Conservation (phyloP, 2,888 invertebrate genomes). For the Andrena trimmerana region DNA sequence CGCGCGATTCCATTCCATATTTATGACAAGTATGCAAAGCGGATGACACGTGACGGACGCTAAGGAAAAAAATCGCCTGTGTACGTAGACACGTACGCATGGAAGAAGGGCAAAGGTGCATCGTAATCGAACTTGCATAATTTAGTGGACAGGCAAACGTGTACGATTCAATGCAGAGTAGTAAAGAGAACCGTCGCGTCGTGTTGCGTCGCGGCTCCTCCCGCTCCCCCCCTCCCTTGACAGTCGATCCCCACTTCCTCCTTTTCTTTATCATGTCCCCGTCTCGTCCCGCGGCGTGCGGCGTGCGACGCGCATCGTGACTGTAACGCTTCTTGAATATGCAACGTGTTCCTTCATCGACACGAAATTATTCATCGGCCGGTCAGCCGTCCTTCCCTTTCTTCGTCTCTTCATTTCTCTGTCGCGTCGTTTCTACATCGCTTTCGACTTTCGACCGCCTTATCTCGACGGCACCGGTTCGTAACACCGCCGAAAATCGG, state of each 20-base stretch:
- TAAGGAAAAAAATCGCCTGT: slow-evolving; percentile 16
- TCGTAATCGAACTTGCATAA: slow-evolving; percentile 55
- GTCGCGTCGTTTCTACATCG: too few relatives aligned
- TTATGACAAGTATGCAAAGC: slow-evolving; percentile 29
- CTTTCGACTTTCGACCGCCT: background rate
- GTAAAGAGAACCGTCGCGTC: slow-evolving; percentile 34
- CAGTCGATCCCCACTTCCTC: background rate
- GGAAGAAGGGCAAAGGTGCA: slow-evolving; percentile 33
- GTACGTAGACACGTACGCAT: background rate
- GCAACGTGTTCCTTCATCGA: slow-evolving; percentile 50
- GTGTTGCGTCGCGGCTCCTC: background rate
- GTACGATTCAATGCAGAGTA: slow-evolving; percentile 28
- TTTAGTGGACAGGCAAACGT: slow-evolving; percentile 40
- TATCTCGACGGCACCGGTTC: background rate
- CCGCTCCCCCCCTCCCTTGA: background rate
- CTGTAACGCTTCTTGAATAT: slow-evolving; percentile 64
- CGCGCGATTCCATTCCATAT: slow-evolving; percentile 7
- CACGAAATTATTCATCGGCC: slow-evolving; percentile 69
- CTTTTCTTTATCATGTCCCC: slow-evolving; percentile 13
- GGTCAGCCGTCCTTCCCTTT: slow-evolving; percentile 27
- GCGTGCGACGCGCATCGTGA: slow-evolving; percentile 31
- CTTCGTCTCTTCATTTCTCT: slow-evolving; percentile 3
- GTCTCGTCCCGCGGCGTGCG: slow-evolving; percentile 16
- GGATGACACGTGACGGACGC: background rate
- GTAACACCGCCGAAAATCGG: background rate